These are phyloP conservation scores for Zenarchopterus dispar DNA, from an alignment of 2,797 vertebrate species.

Conservation along the genomic window DNA sequence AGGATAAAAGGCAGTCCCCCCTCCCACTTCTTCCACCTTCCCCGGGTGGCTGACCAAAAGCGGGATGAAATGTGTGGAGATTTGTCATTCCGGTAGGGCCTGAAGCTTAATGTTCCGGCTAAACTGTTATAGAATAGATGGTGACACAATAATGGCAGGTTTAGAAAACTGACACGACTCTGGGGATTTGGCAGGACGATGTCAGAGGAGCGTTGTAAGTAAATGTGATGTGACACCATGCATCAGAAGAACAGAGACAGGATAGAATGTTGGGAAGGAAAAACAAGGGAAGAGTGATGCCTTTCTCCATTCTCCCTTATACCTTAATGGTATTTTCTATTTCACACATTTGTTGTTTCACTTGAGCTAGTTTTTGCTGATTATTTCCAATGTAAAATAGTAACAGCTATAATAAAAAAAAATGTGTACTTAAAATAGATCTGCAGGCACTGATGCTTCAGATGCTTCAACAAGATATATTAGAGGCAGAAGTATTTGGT, in stretches of 20 bases:
- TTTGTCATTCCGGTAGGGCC: constrained; percentile 56
- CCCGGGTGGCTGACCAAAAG: constrained; percentile 40
- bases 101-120: constrained; percentile 62
- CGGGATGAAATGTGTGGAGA: constrained; percentile 22
- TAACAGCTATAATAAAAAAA: too few species aligned
- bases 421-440: too few species aligned
- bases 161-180: constrained; percentile 73
- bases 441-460: too few species aligned
- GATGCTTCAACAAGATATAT: too few species aligned
- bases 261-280: neutral
- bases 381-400: neutral
- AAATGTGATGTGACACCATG: constrained; percentile 59
- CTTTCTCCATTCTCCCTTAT: neutral
- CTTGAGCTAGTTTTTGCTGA: neutral
- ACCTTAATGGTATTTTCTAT: neutral
- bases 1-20: neutral
- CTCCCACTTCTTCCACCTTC: neutral
- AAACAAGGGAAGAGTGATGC: neutral
- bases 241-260: constrained; percentile 50
- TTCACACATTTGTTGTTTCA: neutral
- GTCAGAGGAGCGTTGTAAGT: constrained; percentile 53
- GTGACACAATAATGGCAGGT: constrained; percentile 72
- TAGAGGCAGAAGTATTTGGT: too few species aligned
- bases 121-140: constrained; percentile 73
- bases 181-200: constrained; percentile 42